Base-by-base conservation (phyloP, 2,113 vertebrate genomes). In the Todiramphus chloris region DNA sequence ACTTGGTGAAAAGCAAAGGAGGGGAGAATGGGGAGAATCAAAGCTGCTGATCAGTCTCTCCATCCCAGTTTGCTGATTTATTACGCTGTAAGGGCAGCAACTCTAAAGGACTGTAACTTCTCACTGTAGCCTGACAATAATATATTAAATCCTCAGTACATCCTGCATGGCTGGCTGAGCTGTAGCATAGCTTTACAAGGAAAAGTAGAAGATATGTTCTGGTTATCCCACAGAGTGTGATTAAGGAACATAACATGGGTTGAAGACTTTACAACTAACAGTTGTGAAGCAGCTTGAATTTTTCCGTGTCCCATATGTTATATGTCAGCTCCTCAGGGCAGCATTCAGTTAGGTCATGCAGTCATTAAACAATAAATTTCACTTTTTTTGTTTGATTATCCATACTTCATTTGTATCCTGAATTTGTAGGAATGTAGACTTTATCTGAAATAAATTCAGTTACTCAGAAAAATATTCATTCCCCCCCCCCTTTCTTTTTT, bases 181-280 rank as follows among this genome's bases (percentile, higher is more conserved):
- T 66, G 33, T 46, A 51, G 8, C 33, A 10, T 4, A 7, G 9
- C 74, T 91, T 56, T 55, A 31, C 14, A 70, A 35, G 20, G 35
- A 68, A 16, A 60, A 55, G 21, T 21, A 66, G 37, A 31, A 55
- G 13, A 10, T 82, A 23, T 44, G 8, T 11, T 63, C 46, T 14
- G 28, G 35, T 6, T 76, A 3, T 69, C 24, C 16, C 28, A 10
- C 19, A 73, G 63, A 10, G 5, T 43, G 9, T 25, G 43, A 12
- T 20, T 80, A 39, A 37, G 25, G 14, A 41, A 58, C 4, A 0
- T 14, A 44, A 66, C 4, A 0, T 11, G 14, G 4, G 7, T 19
- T 94, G 55, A 74, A 66, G 37, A 15, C 4, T 74, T 33, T 48
- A 74, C 33, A 62, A 2, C 13, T 63, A 4, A 27, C 11, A 4